Evolutionary conservation across 2,113 vertebrate species (phyloP).

Genomic region (Ibidorhyncha struthersii): DNA sequence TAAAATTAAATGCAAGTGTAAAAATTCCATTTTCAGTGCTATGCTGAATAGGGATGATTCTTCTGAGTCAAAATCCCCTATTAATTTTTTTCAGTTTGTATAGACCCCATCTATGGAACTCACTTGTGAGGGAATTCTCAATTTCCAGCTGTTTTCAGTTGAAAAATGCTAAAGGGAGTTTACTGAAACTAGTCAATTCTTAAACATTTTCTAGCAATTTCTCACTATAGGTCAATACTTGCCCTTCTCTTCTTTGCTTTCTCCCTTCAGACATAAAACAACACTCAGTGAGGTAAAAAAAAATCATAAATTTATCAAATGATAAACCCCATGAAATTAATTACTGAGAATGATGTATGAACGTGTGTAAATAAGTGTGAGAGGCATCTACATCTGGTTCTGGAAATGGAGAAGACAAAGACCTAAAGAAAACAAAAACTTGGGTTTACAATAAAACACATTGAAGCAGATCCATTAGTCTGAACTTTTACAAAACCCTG

Average conservation of each 20-base stretch:
- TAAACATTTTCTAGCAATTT: neutral
- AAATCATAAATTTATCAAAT: neutral
- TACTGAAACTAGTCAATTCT: neutral
- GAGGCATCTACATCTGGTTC: neutral
- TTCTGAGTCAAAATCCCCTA: neutral
- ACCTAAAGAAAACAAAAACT: neutral
- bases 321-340: neutral
- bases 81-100: neutral
- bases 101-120: neutral
- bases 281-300: neutral
- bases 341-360: neutral
- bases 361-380: neutral
- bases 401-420: neutral
- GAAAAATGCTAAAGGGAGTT: neutral
- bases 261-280: neutral
- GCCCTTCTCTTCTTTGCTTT: neutral
- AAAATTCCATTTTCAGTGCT: neutral
- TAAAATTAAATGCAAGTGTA: neutral
- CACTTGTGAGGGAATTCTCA: neutral
- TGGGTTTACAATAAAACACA: neutral
- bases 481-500: neutral
- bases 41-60: neutral
- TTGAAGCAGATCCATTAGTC: neutral
- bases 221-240: neutral
- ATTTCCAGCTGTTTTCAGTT: neutral